Evolutionary conservation across 1,140 invertebrate genomes (phyloP).

Genomic region (Leptinotarsa texana): DNA sequence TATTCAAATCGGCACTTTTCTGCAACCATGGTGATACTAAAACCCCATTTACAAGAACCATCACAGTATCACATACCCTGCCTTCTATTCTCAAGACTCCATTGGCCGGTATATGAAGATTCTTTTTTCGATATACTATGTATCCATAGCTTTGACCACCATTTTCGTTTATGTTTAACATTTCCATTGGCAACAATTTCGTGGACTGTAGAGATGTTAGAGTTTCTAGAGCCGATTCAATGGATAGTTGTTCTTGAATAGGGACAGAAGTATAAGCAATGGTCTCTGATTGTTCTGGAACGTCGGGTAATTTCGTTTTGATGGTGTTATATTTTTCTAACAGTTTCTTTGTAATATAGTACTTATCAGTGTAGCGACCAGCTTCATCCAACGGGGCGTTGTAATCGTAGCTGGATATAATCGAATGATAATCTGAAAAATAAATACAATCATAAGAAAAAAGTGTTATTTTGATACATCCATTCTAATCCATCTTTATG

Average conservation of each 20-base stretch:
- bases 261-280: neutral
- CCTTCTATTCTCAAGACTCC: conserved; percentile 55
- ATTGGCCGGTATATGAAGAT: conserved; percentile 38
- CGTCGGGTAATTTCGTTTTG: neutral
- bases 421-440: conserved; percentile 22
- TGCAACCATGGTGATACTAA: conserved; percentile 51
- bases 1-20: conserved; percentile 46
- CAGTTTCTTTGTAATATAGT: conserved; percentile 23
- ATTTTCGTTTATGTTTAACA: conserved; percentile 58
- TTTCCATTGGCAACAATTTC: conserved; percentile 58
- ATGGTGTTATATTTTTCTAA: conserved; percentile 28
- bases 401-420: conserved; percentile 43
- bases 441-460: neutral
- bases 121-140: conserved; percentile 58
- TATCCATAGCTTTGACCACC: conserved; percentile 66
- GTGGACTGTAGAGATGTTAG: neutral
- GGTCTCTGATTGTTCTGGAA: neutral
- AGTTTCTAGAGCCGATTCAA: neutral
- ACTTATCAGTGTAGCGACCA: conserved; percentile 37
- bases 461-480: too few species aligned
- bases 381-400: conserved; percentile 55
- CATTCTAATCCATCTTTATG: too few species aligned
- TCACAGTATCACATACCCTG: conserved; percentile 59
- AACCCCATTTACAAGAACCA: conserved; percentile 57
- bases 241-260: neutral